Evolutionary conservation across 35 echinoderm and acorn worm genomes (phyloP).

Genomic region (Strongylocentrotus purpuratus): DNA sequence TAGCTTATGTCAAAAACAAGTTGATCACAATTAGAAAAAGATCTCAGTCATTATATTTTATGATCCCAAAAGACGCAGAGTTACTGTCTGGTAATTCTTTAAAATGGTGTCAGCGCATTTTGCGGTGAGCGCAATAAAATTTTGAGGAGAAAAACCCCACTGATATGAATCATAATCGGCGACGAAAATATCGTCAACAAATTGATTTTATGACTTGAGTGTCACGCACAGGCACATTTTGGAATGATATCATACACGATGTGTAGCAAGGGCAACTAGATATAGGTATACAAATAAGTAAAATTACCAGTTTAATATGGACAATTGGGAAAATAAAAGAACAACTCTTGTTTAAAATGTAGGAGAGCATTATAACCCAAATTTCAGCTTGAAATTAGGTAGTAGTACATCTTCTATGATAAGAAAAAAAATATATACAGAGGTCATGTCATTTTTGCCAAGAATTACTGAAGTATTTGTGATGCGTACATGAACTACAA

Average conservation of each 20-base stretch:
- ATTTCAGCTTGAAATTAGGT: too few relatives aligned
- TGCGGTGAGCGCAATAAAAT: not conserved
- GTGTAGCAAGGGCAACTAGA: not conserved
- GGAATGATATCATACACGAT: not conserved
- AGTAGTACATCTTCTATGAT: too few relatives aligned
- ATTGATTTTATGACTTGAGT: not conserved
- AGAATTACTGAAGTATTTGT: too few relatives aligned
- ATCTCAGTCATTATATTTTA: not conserved
- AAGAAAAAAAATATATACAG: too few relatives aligned
- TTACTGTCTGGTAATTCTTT: not conserved
- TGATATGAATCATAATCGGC: not conserved
- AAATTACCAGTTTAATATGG: too few relatives aligned
- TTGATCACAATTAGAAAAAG: not conserved
- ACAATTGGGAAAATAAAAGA: too few relatives aligned
- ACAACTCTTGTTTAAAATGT: too few relatives aligned
- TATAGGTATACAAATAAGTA: not conserved
- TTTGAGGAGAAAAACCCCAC: slow-evolving; percentile 1
- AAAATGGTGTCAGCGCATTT: not conserved
- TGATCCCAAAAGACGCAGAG: not conserved
- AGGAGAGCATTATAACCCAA: too few relatives aligned
- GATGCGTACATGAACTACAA: too few relatives aligned
- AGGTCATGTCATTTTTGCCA: too few relatives aligned
- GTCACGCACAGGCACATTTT: not conserved
- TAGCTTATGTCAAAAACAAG: not conserved
- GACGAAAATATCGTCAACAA: not conserved